Conservation (phyloP, 2,797 vertebrate species). For the Cossypha caffra region DNA sequence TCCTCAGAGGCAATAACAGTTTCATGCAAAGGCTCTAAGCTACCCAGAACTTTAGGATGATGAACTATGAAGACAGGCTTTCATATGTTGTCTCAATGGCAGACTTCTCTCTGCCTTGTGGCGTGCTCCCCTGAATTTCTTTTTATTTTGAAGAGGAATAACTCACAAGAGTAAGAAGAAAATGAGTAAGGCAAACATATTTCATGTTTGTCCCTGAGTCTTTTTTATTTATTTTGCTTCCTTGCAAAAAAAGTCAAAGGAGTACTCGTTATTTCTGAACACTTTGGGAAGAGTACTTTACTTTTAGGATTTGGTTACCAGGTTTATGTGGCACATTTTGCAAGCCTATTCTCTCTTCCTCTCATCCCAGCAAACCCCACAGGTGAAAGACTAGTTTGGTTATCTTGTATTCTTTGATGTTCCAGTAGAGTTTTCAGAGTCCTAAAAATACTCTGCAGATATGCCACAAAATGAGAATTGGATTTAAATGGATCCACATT, state of each 20-base stretch:
- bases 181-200: neutral
- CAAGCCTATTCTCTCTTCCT: neutral
- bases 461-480: neutral
- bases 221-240: neutral
- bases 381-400: neutral
- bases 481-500: neutral
- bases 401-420: neutral
- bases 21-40: neutral
- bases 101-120: neutral
- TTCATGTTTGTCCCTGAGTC: neutral
- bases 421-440: neutral
- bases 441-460: neutral
- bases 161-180: neutral
- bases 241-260: neutral
- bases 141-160: neutral
- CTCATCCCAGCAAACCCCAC: neutral
- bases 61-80: neutral
- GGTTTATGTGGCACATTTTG: accelerated
- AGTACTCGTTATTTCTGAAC: neutral
- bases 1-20: neutral
- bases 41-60: neutral
- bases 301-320: neutral
- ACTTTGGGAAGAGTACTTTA: neutral
- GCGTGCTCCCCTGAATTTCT: neutral
- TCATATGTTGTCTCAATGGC: neutral